These are phyloP conservation scores for Asteroscopus sphinx DNA, from an alignment of 2,888 invertebrate species.

Conservation along the genomic window DNA sequence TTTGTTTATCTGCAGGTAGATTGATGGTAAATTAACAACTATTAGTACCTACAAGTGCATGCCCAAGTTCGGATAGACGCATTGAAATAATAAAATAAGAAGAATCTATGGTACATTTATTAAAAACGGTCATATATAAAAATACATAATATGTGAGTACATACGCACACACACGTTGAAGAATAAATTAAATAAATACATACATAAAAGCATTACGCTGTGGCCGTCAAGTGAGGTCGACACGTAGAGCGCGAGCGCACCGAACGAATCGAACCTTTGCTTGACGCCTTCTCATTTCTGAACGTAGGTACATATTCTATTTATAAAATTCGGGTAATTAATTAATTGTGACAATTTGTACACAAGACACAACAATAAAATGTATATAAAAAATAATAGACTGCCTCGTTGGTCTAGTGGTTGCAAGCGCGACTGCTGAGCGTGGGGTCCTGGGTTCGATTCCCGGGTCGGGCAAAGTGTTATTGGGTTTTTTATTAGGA, in stretches of 20 bases:
- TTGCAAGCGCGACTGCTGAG: no score
- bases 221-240: constrained; percentile 76
- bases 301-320: constrained; percentile 46
- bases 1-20: constrained; percentile 13
- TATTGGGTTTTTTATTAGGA: no score
- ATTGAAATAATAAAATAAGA: constrained; percentile 13
- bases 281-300: constrained; percentile 42
- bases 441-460: no score
- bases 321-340: constrained; percentile 46
- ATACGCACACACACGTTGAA: constrained; percentile 59
- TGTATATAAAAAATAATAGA: constrained; percentile 19
- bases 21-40: constrained; percentile 5
- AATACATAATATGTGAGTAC: constrained; percentile 33
- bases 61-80: not conserved
- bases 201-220: constrained; percentile 66
- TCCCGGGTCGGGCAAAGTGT: no score
- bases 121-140: constrained; percentile 40
- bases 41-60: constrained; percentile 2
- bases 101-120: constrained; percentile 18
- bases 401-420: constrained; percentile 36
- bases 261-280: constrained; percentile 52
- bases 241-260: constrained; percentile 63
- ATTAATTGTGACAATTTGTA: constrained; percentile 8
- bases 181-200: constrained; percentile 77
- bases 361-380: constrained; percentile 24